Base-by-base conservation (phyloP, 1,140 invertebrate species). In the Ganaspis sp. region DNA sequence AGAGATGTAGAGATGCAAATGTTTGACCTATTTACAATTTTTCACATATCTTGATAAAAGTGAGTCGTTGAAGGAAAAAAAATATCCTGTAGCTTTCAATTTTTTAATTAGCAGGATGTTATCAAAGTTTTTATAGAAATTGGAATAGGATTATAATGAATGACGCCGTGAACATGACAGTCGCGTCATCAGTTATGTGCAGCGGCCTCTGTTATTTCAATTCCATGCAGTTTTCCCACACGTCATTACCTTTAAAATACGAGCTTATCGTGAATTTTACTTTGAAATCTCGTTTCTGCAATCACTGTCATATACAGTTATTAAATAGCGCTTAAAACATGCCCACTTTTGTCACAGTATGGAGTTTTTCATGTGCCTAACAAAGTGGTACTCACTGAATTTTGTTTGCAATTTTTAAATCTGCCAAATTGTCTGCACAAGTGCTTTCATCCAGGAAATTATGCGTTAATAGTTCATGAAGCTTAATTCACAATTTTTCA, bases 231-330 rank as follows among this genome's bases (percentile, higher is more conserved):
- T 64, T 64, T 64, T 64, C 58, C 58, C 58, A n/a, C 58, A 64
- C 58, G 58, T 64, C 26, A 64, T 64, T 64, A 64, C 58, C 58
- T 64, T 64, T 64, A 64, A 64, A 64, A 64, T 64, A 64, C 58
- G 58, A 29, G 58, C 58, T 64, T 64, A 64, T 64, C 58, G 23
- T 29, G 58, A 64, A 34, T 64, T 64, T 34, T 64, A 64, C 12
- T 64, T 29, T 64, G 11, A 29, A 64, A 64, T 64, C 58, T 21
- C 58, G 58, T 4, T 64, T 64, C 21, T 49, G 58, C 58, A 29
- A 17, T 64, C 58, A 29, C 58, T 64, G 58, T 64, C 58, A 64
- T 5, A 34, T 12, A 64, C 58, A 64, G 23, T 64, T 34, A 64
- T 49, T 64, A 64, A 64, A 64, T 64, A 64, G 23, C 58, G 58